Percentiles rank a stretch among this genome's conserved stretches.
Evolutionary conservation across 2,888 invertebrate genomes (phyloP).

Genomic region (Acleris sparsana): DNA sequence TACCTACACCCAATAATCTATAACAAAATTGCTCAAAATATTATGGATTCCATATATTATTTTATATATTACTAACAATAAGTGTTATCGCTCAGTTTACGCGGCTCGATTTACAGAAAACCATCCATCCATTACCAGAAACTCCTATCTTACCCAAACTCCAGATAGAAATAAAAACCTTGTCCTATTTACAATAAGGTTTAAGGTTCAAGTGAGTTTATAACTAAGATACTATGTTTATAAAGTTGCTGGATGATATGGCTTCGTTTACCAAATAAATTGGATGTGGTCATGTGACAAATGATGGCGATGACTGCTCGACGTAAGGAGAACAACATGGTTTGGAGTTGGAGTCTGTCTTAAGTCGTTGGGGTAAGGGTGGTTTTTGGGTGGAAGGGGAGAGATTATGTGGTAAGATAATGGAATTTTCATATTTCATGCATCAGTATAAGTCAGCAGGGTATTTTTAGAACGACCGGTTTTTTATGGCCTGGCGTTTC

Average conservation of each 20-base stretch:
- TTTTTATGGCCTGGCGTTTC: no score
- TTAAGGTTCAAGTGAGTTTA: neutral
- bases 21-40: neutral
- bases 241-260: conserved; percentile 43
- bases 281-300: conserved; percentile 49
- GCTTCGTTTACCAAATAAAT: conserved; percentile 50
- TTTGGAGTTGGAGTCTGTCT: neutral
- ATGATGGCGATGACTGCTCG: conserved; percentile 41
- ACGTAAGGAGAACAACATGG: neutral
- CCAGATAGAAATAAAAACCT: neutral
- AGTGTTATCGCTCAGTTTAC: conserved; percentile 38
- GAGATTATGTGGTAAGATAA: neutral
- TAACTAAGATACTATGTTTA: neutral
- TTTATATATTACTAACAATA: conserved; percentile 34
- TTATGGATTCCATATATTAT: conserved; percentile 14
- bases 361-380: neutral
- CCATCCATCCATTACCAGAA: neutral
- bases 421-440: neutral
- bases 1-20: neutral
- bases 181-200: neutral
- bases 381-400: neutral
- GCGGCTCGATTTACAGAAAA: conserved; percentile 32
- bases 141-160: neutral
- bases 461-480: no score
- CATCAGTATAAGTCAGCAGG: neutral